These are phyloP conservation scores for Macrosoma leucophasiata DNA, from an alignment of 2,888 invertebrate species.

Conservation along the genomic window DNA sequence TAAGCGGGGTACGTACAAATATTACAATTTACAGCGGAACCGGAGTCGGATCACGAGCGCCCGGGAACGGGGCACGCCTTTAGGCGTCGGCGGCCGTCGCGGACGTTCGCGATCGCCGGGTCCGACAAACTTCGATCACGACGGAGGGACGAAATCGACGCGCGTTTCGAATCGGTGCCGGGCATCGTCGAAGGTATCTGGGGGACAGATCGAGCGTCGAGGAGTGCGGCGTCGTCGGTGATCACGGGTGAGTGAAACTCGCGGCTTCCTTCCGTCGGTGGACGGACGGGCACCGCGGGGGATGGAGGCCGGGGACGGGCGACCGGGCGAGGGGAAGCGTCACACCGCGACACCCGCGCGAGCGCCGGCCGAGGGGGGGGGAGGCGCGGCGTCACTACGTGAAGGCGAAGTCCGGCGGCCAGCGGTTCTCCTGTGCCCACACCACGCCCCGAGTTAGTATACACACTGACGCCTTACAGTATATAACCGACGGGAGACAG, in stretches of 20 bases:
- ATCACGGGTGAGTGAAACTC: too few relatives aligned
- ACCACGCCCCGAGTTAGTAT: conserved; percentile 40
- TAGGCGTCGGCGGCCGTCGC: too few relatives aligned
- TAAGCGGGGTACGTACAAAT: conserved; percentile 34
- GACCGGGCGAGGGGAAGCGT: conserved; percentile 16
- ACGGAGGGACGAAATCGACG: too few relatives aligned
- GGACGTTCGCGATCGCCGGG: too few relatives aligned
- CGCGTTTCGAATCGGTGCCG: too few relatives aligned
- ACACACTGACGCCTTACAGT: conserved; percentile 16
- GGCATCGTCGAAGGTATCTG: too few relatives aligned
- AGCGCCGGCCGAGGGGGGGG: conserved; percentile 15
- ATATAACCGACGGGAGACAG: conserved; percentile 1
- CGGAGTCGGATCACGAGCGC: conserved; percentile 16
- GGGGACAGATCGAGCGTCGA: too few relatives aligned
- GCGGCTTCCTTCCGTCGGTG: too few relatives aligned
- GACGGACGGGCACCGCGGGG: conserved; percentile 16
- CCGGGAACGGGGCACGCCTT: too few relatives aligned
- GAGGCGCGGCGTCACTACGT: conserved; percentile 47
- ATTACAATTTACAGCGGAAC: conserved; percentile 41
- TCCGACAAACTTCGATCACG: too few relatives aligned
- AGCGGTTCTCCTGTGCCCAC: conserved; percentile 59
- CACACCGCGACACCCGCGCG: conserved; percentile 3
- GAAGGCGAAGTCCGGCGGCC: conserved; percentile 67
- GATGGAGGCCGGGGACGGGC: conserved; percentile 11
- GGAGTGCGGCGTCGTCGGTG: too few relatives aligned